Base-by-base conservation (phyloP, 2,797 vertebrate species). In the Sebastes jordani region DNA sequence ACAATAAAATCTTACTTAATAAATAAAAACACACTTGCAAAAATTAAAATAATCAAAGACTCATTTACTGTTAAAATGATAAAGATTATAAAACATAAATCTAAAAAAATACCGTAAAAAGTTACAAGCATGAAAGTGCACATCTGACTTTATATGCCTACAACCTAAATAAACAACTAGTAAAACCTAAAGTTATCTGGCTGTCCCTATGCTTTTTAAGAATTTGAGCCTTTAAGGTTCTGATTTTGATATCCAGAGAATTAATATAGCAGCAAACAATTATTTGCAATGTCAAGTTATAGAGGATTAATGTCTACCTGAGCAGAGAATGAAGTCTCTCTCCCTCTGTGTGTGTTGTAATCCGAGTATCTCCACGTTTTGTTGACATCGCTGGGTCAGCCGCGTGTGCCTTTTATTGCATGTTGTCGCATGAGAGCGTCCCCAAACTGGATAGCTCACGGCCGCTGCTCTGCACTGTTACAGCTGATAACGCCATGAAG, bases 371-470 rank as follows among this genome's bases (percentile, higher is more conserved):
- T 18, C 16, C 1, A 0, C 1, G 16, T 20, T 49, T 49, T 49
- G 46, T 49, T 49, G 0, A 49, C 46, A 49, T 49, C 18, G 3
- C 3, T 20, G 46, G 3, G 16, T 7, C 46, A 0, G 16, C 42
- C 16, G 1, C 0, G 0, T 2, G 7, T 49, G 46, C 46, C 46
- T 49, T 49, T 2, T 49, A 49, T 0, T 20, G 46, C 7, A 20
- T 49, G 42, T 6, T 1, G 27, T 27, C 27, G 18, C 46, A 20
- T 49, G 16, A 49, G 16, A 18, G 46, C 1, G 3, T 49, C 16
- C 7, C 46, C 46, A 49, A 49, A 49, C 0, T 49, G 18, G 46
- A 7, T 49, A 49, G 18, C 18, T 49, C 18, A 49, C 46, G 3
- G 16, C 46, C 16, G 7, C 46, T 49, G 42, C 42, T 18, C 42